Base-by-base conservation (phyloP, 2,888 invertebrate genomes). In the Steinernema scapterisci region DNA sequence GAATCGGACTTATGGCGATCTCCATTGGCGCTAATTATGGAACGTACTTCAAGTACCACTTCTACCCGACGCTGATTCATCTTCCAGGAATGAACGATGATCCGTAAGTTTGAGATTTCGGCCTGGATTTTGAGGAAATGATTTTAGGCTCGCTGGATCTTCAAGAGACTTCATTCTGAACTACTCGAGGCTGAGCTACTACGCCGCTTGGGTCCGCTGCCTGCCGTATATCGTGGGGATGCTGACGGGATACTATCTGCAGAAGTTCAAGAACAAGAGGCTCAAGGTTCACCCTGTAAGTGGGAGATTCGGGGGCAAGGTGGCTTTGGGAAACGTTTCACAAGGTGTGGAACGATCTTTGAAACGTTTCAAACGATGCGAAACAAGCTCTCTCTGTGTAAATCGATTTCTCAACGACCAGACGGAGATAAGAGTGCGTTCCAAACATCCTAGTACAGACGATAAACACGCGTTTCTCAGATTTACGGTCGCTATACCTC, bases 141-240 rank as follows among this genome's bases (percentile, higher is more conserved):
- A 6, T 19, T 63, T 9, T 38, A 63, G 63, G 19, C 5, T 31
- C 6, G 25, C 16, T 6, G 63, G 70, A 3, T 2, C 46, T 70
- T n/a, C 43, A 25, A 3, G 73, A 78, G 38, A 38, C 23, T 82
- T 76, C 73, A 77, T n/a, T n/a, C n/a, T n/a, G n/a, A n/a, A n/a
- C n/a, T n/a, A n/a, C n/a, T n/a, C n/a, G n/a, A n/a, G n/a, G n/a
- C n/a, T n/a, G n/a, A 72, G 86, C 1, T 89, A 89, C 79, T 79
- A 84, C 43, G 85, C 83, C 70, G 89, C 89, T 0, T 89, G 87
- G 85, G 84, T 85, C 48, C 82, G 89, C 38, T 85, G 88, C 75
- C 88, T 88, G 0, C 88, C 89, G 0, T 89, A 88, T 78, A 76
- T 88, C 13, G 79, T 89, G 1, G 89, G 89, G 3, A 79, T 89